Conservation (phyloP, 2,113 vertebrate genomes). For the Eulacestoma nigropectus region DNA sequence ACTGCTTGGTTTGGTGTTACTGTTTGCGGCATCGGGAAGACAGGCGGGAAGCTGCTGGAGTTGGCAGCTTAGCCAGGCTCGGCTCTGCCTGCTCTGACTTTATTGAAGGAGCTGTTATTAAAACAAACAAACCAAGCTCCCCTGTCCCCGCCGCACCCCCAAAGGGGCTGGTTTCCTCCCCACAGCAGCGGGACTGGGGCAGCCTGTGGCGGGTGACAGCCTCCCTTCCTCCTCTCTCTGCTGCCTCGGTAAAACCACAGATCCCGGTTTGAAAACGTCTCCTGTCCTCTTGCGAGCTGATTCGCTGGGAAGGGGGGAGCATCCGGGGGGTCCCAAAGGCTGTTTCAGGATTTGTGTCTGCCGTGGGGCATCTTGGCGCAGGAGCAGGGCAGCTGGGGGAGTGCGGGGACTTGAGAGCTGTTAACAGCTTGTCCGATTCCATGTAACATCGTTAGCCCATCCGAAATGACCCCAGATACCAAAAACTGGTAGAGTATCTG, state of each 20-base stretch:
- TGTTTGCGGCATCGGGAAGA: fast-evolving
- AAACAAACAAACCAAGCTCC: neutral
- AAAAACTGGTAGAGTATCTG: neutral
- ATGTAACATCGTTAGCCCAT: fast-evolving
- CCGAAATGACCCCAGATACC: neutral
- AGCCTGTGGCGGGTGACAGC: fast-evolving
- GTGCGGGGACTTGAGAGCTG: neutral
- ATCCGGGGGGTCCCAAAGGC: fast-evolving
- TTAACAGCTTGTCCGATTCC: neutral
- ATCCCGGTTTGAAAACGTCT: neutral
- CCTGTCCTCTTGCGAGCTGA: neutral
- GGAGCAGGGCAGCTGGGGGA: neutral
- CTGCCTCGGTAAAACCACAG: neutral
- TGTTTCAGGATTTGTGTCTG: neutral
- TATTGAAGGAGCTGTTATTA: neutral
- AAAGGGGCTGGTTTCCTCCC: neutral
- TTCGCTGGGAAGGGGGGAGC: fast-evolving
- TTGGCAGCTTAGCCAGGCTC: neutral
- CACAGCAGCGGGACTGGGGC: neutral
- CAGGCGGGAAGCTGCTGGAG: neutral
- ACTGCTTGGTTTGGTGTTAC: neutral
- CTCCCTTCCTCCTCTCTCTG: no score
- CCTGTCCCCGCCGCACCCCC: no score
- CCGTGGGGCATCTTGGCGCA: neutral
- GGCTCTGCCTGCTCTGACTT: neutral